Conservation (phyloP, 1,140 invertebrate species). For the Thaumatotibia leucotreta region DNA sequence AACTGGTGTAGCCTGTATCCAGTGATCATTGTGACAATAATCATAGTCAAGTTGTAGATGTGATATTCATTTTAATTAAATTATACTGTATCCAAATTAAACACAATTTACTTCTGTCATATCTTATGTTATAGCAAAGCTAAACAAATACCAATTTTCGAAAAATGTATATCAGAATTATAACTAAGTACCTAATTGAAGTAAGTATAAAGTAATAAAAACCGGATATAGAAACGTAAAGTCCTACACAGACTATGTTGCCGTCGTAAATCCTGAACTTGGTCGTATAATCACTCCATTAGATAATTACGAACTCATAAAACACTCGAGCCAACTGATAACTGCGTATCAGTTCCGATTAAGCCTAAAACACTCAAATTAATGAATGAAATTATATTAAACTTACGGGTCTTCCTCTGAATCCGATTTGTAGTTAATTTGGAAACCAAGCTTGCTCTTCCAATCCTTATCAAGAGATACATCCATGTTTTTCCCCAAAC, state of each 20-base stretch:
- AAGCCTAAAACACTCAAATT: background rate
- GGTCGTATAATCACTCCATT: background rate
- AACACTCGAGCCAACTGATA: constrained; percentile 12
- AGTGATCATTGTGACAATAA: no score
- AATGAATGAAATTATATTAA: background rate
- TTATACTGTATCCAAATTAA: no score
- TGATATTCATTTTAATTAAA: no score
- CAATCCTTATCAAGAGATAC: constrained; percentile 41
- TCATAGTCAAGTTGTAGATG: no score
- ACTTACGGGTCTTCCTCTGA: constrained; percentile 65
- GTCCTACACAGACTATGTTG: no score
- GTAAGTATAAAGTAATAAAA: no score
- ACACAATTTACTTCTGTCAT: no score
- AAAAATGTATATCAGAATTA: no score
- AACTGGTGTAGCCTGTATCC: no score
- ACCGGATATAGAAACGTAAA: background rate
- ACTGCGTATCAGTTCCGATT: background rate
- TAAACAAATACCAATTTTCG: no score
- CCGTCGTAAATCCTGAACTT: background rate
- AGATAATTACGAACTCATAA: background rate
- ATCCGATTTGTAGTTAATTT: constrained; percentile 55
- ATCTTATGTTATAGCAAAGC: no score
- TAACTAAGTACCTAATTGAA: no score
- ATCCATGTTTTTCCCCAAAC: constrained; percentile 16
- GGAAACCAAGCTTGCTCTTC: constrained; percentile 57